Conservation (phyloP, 2,797 vertebrate genomes). For the Tapirus indicus region DNA sequence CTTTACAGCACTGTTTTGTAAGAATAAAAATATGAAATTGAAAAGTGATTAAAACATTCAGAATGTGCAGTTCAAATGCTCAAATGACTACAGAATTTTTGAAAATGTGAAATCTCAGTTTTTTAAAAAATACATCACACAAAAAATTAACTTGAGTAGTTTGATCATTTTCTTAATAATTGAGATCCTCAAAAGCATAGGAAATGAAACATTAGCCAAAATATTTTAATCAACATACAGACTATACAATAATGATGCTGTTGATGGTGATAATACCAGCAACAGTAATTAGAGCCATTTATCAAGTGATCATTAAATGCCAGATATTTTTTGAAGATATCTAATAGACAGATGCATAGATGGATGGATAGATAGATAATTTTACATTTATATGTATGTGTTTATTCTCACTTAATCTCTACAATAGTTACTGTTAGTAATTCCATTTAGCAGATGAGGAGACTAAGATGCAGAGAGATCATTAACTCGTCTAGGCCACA, state of each 20-base stretch:
- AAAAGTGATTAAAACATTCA: constrained; percentile 22
- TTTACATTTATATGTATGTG: not conserved
- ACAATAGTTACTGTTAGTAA: not conserved
- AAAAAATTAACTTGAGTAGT: not conserved
- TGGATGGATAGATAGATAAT: not conserved
- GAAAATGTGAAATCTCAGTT: not conserved
- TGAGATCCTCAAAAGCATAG: not conserved
- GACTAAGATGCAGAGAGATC: not conserved
- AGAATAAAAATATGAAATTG: not conserved
- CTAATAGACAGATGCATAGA: not conserved
- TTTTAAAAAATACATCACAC: not conserved
- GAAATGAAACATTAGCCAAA: not conserved
- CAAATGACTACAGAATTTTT: constrained; percentile 50
- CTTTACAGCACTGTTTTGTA: not conserved
- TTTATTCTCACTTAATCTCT: not conserved
- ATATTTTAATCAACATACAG: not conserved
- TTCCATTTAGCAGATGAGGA: not conserved
- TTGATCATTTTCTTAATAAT: not conserved
- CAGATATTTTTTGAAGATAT: not conserved
- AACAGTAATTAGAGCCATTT: not conserved
- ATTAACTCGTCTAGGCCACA: not conserved
- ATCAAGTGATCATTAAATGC: not conserved
- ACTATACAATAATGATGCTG: not conserved
- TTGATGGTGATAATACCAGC: not conserved
- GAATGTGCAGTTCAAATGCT: constrained; percentile 1